Conservation (phyloP, 1,140 invertebrate species). For the Drosophila pandora region DNA sequence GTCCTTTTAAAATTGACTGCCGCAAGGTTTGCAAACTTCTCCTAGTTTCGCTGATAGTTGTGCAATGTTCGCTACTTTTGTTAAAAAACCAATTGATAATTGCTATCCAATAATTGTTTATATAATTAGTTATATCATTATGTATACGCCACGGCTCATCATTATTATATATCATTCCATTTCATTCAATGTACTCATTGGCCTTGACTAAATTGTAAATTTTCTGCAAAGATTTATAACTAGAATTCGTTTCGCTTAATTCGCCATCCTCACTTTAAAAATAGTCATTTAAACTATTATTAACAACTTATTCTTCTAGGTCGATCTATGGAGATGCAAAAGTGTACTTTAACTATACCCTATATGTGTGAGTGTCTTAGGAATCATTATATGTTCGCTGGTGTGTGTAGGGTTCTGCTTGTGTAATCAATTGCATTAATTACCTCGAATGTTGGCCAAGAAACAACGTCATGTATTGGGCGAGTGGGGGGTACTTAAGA, state of each 20-base stretch:
- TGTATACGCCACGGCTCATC: slow-evolving; percentile 39
- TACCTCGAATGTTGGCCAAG: slow-evolving; percentile 72
- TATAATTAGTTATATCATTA: slow-evolving; percentile 34
- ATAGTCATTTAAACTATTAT: slow-evolving; percentile 68
- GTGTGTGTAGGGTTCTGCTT: slow-evolving; percentile 37
- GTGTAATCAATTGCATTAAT: slow-evolving; percentile 78
- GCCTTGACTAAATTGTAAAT: slow-evolving; percentile 52
- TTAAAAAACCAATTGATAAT: slow-evolving; percentile 76
- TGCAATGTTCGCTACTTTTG: slow-evolving; percentile 66
- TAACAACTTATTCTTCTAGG: slow-evolving; percentile 67
- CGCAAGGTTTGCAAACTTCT: slow-evolving; percentile 42
- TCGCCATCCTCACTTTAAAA: slow-evolving; percentile 51
- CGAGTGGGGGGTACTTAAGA: not conserved
- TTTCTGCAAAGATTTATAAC: slow-evolving; percentile 43
- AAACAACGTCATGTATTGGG: slow-evolving; percentile 48
- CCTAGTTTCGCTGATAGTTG: slow-evolving; percentile 57
- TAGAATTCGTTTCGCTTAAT: slow-evolving; percentile 39
- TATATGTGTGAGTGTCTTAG: slow-evolving; percentile 52
- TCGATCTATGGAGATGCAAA: slow-evolving; percentile 66
- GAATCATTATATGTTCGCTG: slow-evolving; percentile 74
- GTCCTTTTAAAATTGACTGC: slow-evolving; percentile 57
- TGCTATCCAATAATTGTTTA: slow-evolving; percentile 61
- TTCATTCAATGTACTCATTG: slow-evolving; percentile 59
- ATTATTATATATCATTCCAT: slow-evolving; percentile 26
- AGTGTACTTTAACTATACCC: slow-evolving; percentile 62